Evolutionary conservation across 2,113 vertebrate genomes (phyloP), one percentile per base, ranked within the genome.

Genomic region (Neolamprologus toae): DNA sequence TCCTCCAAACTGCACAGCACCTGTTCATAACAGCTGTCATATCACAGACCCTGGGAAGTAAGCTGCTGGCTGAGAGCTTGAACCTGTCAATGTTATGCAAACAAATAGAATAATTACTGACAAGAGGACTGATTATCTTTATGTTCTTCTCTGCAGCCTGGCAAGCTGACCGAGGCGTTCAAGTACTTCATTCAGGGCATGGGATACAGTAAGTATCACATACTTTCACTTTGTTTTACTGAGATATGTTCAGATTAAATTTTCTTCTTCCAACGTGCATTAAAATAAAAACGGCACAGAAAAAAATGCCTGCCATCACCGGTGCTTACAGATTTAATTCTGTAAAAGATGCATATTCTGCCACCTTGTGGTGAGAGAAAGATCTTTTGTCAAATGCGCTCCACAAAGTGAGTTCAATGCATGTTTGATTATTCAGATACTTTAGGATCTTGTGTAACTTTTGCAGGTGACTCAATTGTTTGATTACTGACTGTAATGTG

Each of bases 151-250:
- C 82, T 9, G 83, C 96, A 99, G 99, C 99, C 99, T 6, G 99
- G 93, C 90, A 99, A 99, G 85, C 97, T 99, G 45, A 98, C 98
- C 1, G 98, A 99, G 93, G 99, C 98, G 81, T 98, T 99, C 96
- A 99, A 99, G 93, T 99, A 99, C 94, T 99, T 99, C 83, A 97
- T 99, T 87, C 99, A 99, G 91, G 99, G 99, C 90, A 99, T 99
- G 99, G 99, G 99, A 91, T 98, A 99, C 96, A 99, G 99, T 99
- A 95, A 99, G 98, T 99, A 94, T 19, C 66, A 19, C n/a, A 82
- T 2, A 54, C 16, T 16, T 21, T 8, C 10, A 47, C 28, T 21
- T 63, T 63, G 2, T 19, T 54, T 83, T 63, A 26, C 12, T n/a
- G 19, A 31, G 37, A 31, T 45, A 10, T 73, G 23, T 51, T 76